Evolutionary conservation across 2,113 vertebrate genomes (phyloP).

Genomic region (Colossoma macropomum): DNA sequence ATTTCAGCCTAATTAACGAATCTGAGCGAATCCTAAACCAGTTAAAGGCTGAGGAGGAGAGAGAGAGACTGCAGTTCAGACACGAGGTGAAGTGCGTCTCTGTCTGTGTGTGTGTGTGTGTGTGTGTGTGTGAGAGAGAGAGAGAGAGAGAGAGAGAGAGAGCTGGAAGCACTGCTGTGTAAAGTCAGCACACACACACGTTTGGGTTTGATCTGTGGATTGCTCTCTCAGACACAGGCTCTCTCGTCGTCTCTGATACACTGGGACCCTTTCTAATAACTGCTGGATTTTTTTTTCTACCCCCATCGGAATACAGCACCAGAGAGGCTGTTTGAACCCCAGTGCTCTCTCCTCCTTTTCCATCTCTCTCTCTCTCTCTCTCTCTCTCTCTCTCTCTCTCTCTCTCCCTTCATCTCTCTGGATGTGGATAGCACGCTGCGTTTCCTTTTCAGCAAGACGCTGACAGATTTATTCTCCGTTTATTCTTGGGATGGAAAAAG

Average conservation of each 20-base stretch:
- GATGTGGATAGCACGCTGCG: conserved; percentile 44
- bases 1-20: not conserved
- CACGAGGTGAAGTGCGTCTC: conserved; percentile 3
- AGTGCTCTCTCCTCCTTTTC: not conserved
- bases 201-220: conserved; percentile 46
- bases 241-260: conserved; percentile 32
- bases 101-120: not conserved
- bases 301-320: conserved; percentile 39
- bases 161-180: conserved; percentile 35
- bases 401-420: not conserved
- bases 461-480: conserved; percentile 29
- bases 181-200: conserved; percentile 42
- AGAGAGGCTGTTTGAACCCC: conserved; percentile 35
- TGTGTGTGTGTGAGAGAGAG: not conserved
- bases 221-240: conserved; percentile 22
- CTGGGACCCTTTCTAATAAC: conserved; percentile 34
- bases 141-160: not conserved
- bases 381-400: no score
- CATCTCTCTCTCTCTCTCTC: not conserved
- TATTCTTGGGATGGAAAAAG: not conserved
- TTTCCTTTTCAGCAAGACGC: conserved; percentile 39
- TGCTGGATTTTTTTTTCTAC: conserved; percentile 34
- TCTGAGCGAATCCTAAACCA: conserved; percentile 28
- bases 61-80: not conserved
- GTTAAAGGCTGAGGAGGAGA: not conserved